phyloP scores from a whole-genome alignment of 2,797 vertebrate species.

The Choloepus didactylus region DNA sequence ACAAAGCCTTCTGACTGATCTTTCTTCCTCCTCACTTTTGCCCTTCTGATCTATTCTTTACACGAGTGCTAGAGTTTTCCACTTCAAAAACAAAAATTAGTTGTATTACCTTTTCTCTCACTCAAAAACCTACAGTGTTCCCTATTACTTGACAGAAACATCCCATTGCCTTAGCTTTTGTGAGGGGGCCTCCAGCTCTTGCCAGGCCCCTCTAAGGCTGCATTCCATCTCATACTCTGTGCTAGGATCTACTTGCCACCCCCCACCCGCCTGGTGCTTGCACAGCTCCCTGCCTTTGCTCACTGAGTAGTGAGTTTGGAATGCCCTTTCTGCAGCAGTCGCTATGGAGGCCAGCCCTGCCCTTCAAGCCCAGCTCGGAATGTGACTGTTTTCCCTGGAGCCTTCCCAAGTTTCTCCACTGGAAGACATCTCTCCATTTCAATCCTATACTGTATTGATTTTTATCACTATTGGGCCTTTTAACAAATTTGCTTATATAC shows the following conservation, averaged over 20 bases:
- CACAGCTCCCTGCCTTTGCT: neutral
- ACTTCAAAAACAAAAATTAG: neutral
- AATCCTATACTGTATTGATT: neutral
- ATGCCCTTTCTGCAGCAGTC: neutral
- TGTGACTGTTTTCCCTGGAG: neutral
- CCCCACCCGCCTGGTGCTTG: neutral
- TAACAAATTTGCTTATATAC: neutral
- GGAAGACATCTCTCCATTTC: neutral
- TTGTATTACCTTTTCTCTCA: neutral
- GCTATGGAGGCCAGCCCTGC: rapidly evolving
- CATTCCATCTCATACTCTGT: rapidly evolving
- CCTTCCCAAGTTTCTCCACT: neutral
- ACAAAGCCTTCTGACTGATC: neutral
- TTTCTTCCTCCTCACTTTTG: slow-evolving; percentile 55
- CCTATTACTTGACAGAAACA: neutral
- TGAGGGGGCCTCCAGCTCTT: neutral
- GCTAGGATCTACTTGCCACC: neutral
- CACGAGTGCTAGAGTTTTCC: neutral
- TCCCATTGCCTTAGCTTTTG: neutral
- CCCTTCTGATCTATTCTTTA: slow-evolving; percentile 13
- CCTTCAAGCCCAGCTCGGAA: neutral
- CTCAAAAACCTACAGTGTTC: neutral
- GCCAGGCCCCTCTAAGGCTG: neutral
- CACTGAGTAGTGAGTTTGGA: neutral
- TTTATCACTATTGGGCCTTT: neutral